phyloP scores from a whole-genome alignment of 1,140 invertebrate species.

The Caenorhabditis tropicalis region DNA sequence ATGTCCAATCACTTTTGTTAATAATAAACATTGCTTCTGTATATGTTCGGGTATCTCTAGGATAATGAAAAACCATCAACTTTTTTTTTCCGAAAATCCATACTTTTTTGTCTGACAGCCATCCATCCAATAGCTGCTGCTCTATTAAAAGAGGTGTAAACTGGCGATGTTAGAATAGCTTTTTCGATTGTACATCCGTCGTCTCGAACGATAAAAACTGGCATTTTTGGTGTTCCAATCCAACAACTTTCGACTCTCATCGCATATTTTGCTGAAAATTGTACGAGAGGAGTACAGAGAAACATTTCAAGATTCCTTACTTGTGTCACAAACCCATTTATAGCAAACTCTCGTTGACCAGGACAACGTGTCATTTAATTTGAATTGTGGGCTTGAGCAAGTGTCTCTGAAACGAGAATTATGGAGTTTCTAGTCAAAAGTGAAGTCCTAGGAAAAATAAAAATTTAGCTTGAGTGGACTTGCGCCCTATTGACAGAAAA shows the following conservation, averaged over 20 bases:
- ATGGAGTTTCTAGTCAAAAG: not conserved
- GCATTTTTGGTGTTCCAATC: constrained; percentile 1
- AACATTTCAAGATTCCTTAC: not conserved
- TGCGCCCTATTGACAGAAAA: not conserved
- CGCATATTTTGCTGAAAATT: constrained; percentile 19
- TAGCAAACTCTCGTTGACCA: constrained; percentile 27
- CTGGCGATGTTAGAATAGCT: constrained; percentile 20
- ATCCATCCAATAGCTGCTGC: constrained; percentile 21
- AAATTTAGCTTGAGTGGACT: not conserved
- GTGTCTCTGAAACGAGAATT: not conserved
- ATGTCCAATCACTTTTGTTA: too few species aligned
- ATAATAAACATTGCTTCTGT: too few species aligned
- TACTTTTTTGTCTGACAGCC: constrained; percentile 28
- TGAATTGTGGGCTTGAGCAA: constrained; percentile 28
- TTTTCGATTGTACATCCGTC: constrained; percentile 25
- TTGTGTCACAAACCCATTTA: constrained; percentile 34
- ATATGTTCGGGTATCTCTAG: too few species aligned
- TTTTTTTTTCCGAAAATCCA: not conserved
- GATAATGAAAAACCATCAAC: too few species aligned
- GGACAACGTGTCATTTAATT: constrained; percentile 1
- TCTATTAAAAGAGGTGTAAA: constrained; percentile 19
- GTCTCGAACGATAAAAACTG: not conserved
- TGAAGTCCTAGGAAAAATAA: not conserved
- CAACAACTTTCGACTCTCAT: constrained; percentile 31
- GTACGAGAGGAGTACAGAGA: not conserved